Evolutionary conservation across 2,888 invertebrate genomes (phyloP), one percentile per base, ranked within the genome.

Genomic region (Rotaria magnacalcarata): DNA sequence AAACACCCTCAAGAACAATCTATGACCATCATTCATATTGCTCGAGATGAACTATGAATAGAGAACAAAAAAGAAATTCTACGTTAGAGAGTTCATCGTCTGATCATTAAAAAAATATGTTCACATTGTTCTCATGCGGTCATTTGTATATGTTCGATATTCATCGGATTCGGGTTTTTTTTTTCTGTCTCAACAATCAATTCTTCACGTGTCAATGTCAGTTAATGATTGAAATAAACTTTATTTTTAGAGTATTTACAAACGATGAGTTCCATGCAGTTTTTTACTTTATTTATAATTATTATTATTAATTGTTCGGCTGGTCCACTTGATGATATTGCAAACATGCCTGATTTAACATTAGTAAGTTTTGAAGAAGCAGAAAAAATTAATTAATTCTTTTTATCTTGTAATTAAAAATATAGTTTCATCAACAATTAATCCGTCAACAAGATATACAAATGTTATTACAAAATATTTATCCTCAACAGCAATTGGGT

Each of bases 381-480:
- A 43, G 50, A 50, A 50, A 80, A 80, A 67, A 67, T 67, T 0
- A 16, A 34, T 43, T 43, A 4, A 2, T 41, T 47, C 5, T 47
- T 80, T 6, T 47, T 24, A n/a, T 3, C 11, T 75, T 47, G 6
- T n/a, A 47, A 10, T 24, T 41, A 1, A 4, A n/a, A 47, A 47
- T 47, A 47, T 80, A 80, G 80, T 80, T 80, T 47, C 34, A 80
- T 80, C 47, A 80, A n/a, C 80, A 80, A 80, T 10, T 80, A 47
- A 47, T 80, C n/a, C 80, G 80, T n/a, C 80, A 80, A 11, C 80
- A 43, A 80, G 80, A 80, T n/a, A 24, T 80, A 16, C 43, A 80
- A 80, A 80, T 80, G 80, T 11, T 80, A 14, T 47, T 80, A n/a
- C 80, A 80, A 80, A 47, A 47, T n/a, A 4, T 67, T 4, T 67